These are phyloP conservation scores for Cnemophilus loriae DNA, from an alignment of 2,113 vertebrate genomes.

Conservation along the genomic window DNA sequence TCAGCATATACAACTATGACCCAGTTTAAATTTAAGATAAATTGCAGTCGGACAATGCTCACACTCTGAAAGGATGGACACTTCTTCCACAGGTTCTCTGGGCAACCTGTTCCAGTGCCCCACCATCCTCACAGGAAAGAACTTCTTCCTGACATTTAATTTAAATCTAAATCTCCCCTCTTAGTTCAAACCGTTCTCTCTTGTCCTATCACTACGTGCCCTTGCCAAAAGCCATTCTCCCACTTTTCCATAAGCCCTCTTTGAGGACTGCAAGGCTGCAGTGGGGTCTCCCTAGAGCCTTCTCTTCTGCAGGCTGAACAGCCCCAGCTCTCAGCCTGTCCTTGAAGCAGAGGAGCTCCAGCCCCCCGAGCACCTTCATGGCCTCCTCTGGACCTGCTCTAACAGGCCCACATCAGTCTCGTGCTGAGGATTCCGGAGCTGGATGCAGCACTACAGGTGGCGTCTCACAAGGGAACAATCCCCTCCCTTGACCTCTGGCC, in stretches of 20 bases:
- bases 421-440: background rate
- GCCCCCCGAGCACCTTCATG: background rate
- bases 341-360: background rate
- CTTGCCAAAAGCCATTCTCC: background rate
- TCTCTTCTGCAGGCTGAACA: background rate
- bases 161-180: background rate
- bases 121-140: background rate
- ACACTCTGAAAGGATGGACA: background rate
- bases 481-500: background rate
- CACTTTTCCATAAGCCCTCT: background rate
- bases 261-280: background rate
- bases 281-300: background rate
- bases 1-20: background rate
- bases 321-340: background rate
- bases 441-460: background rate
- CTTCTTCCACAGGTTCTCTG: background rate
- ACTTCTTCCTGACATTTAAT: background rate
- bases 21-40: background rate
- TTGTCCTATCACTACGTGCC: too few relatives aligned
- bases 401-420: rapidly evolving
- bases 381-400: background rate
- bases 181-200: background rate
- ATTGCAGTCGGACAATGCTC: background rate
- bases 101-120: background rate
- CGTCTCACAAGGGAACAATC: background rate